Conservation (phyloP, 1,140 invertebrate species). For the Ectropis grisescens region DNA sequence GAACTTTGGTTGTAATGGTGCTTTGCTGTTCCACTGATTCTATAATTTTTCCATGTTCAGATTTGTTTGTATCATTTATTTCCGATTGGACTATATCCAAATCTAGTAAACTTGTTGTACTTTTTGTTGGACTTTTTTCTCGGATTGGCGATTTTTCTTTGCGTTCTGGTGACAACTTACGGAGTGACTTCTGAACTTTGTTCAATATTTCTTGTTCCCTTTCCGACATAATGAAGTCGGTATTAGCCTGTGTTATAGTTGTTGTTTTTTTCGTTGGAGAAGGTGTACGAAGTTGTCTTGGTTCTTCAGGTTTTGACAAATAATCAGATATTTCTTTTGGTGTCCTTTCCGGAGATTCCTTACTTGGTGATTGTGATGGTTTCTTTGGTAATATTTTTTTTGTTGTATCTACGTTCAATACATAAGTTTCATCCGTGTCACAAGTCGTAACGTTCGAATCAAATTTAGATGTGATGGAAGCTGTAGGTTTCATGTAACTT, state of each 20-base stretch:
- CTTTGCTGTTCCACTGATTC: background rate
- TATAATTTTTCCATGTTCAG: background rate
- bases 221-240: slow-evolving; percentile 32
- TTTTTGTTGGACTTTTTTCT: slow-evolving; percentile 25
- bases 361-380: slow-evolving; percentile 3
- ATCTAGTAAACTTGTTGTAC: slow-evolving; percentile 20
- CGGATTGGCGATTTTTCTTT: slow-evolving; percentile 26
- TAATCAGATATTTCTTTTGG: slow-evolving; percentile 1
- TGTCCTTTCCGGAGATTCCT: slow-evolving; percentile 3
- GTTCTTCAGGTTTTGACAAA: slow-evolving; percentile 4
- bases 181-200: slow-evolving; percentile 40
- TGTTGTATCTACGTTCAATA: no score
- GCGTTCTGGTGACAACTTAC: slow-evolving; percentile 41
- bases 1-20: background rate
- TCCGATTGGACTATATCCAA: slow-evolving; percentile 13
- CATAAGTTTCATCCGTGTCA: no score
- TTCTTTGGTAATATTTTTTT: no score
- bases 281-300: slow-evolving; percentile 16
- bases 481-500: slow-evolving; percentile 7
- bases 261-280: slow-evolving; percentile 22
- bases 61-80: no score
- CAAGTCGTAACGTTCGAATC: slow-evolving; percentile 6
- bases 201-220: slow-evolving; percentile 45
- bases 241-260: slow-evolving; percentile 12
- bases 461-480: slow-evolving; percentile 6